A percentile compares a stretch with the other conserved stretches of the same genome.
phyloP scores from a whole-genome alignment of 1,140 invertebrate genomes.

The Aporrectodea caliginosa region DNA sequence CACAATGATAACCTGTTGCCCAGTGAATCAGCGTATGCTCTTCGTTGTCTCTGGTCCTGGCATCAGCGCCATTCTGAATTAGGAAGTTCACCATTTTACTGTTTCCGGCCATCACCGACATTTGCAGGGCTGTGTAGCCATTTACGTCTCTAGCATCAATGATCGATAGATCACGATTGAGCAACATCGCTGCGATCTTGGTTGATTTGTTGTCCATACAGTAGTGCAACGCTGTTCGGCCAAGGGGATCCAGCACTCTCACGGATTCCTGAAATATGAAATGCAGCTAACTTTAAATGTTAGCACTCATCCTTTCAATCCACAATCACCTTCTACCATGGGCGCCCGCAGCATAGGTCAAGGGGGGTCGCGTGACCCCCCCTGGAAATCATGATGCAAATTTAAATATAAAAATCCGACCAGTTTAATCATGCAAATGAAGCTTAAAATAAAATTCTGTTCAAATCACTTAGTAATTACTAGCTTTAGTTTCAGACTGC shows the following conservation, averaged over 20 bases:
- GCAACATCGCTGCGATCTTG: slow-evolving; percentile 62
- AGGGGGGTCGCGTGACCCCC: too few relatives aligned
- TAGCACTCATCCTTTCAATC: too few relatives aligned
- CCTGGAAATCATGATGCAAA: too few relatives aligned
- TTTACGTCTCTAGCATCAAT: slow-evolving; percentile 82
- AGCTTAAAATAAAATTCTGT: too few relatives aligned
- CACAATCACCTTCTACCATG: too few relatives aligned
- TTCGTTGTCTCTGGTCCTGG: slow-evolving; percentile 85
- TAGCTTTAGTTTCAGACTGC: too few relatives aligned
- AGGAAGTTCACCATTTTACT: slow-evolving; percentile 48
- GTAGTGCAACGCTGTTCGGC: slow-evolving; percentile 64
- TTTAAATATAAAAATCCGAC: too few relatives aligned
- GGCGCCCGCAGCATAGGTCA: too few relatives aligned
- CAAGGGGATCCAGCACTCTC: background rate
- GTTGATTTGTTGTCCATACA: slow-evolving; percentile 69
- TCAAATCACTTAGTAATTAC: too few relatives aligned
- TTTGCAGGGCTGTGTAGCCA: slow-evolving; percentile 86
- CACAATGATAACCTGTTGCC: slow-evolving; percentile 96
- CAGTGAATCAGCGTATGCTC: slow-evolving; percentile 96
- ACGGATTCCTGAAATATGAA: background rate
- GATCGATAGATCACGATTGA: slow-evolving; percentile 59
- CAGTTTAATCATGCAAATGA: too few relatives aligned
- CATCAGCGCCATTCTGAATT: slow-evolving; percentile 65
- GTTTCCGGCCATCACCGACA: slow-evolving; percentile 55
- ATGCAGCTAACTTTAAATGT: too few relatives aligned